Evolutionary conservation across 2,888 invertebrate genomes (phyloP).

Genomic region (Drosophila leonis): DNA sequence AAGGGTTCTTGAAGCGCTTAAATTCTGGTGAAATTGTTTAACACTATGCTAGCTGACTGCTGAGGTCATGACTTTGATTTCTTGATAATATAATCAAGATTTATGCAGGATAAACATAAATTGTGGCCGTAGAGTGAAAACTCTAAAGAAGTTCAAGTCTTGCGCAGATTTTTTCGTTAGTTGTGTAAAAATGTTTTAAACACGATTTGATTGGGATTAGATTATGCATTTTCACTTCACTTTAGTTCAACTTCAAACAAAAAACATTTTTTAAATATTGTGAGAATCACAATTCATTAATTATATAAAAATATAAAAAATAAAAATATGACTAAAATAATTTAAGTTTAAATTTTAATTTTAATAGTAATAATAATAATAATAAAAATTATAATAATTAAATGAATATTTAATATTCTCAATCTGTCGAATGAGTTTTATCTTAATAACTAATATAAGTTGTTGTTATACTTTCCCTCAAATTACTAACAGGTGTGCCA

Average conservation of each 20-base stretch:
- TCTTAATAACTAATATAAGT: not conserved
- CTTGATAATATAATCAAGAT: conserved; percentile 3
- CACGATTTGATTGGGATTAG: not conserved
- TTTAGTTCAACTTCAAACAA: too few relatives aligned
- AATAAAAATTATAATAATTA: not conserved
- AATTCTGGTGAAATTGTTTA: conserved; percentile 6
- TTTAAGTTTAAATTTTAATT: not conserved
- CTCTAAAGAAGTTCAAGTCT: not conserved
- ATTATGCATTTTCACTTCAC: not conserved
- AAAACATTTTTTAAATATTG: too few relatives aligned
- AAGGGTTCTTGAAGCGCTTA: conserved; percentile 6
- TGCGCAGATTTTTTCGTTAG: not conserved
- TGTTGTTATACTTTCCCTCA: not conserved
- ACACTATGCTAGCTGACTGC: not conserved
- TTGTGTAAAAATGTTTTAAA: not conserved
- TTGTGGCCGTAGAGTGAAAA: not conserved
- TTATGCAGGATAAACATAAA: not conserved
- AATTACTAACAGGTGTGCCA: too few relatives aligned
- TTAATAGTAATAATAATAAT: not conserved
- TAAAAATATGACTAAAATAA: not conserved
- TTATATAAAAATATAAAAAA: not conserved
- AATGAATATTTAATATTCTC: too few relatives aligned
- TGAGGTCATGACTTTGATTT: not conserved
- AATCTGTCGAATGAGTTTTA: not conserved
- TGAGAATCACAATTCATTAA: too few relatives aligned